A percentile compares a stretch with the other conserved stretches of the same genome.
These are phyloP conservation scores for Pipistrellus kuhlii DNA, from an alignment of 2,797 vertebrate species.

Conservation along the genomic window DNA sequence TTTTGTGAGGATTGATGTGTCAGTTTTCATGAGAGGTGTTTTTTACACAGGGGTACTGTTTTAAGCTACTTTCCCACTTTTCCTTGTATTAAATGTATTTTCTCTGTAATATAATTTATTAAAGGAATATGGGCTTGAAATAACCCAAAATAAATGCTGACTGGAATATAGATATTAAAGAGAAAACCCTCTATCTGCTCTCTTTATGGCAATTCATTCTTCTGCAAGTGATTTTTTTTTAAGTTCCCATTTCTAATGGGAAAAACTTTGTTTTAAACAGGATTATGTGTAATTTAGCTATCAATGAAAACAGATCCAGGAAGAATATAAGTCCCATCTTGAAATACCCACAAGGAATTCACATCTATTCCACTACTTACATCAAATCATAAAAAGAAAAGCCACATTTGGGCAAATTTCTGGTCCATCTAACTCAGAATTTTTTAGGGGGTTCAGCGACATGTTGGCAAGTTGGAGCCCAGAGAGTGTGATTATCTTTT, in stretches of 20 bases:
- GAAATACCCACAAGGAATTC: constrained; percentile 11
- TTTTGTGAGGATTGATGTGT: neutral
- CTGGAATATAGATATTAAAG: constrained; percentile 62
- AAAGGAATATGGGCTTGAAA: constrained; percentile 62
- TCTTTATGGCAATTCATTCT: constrained; percentile 49
- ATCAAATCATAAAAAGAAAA: constrained; percentile 58
- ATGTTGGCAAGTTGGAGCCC: neutral
- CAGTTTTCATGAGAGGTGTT: constrained; percentile 46
- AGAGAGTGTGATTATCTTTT: neutral
- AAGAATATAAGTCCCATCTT: constrained; percentile 16
- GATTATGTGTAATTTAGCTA: constrained; percentile 11
- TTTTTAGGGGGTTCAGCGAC: neutral
- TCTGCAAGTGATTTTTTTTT: neutral
- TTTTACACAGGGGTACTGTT: constrained; percentile 65
- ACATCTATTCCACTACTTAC: neutral
- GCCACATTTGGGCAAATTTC: constrained; percentile 40
- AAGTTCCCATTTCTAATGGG: constrained; percentile 25
- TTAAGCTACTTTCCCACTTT: constrained; percentile 72
- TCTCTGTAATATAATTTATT: constrained; percentile 75
- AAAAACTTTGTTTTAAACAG: constrained; percentile 48
- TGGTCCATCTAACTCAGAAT: constrained; percentile 22
- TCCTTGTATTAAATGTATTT: constrained; percentile 80
- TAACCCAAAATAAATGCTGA: constrained; percentile 4
- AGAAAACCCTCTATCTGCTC: neutral
- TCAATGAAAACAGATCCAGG: constrained; percentile 40